phyloP scores from a whole-genome alignment of 2,113 vertebrate genomes.

The Cepphus grylle region DNA sequence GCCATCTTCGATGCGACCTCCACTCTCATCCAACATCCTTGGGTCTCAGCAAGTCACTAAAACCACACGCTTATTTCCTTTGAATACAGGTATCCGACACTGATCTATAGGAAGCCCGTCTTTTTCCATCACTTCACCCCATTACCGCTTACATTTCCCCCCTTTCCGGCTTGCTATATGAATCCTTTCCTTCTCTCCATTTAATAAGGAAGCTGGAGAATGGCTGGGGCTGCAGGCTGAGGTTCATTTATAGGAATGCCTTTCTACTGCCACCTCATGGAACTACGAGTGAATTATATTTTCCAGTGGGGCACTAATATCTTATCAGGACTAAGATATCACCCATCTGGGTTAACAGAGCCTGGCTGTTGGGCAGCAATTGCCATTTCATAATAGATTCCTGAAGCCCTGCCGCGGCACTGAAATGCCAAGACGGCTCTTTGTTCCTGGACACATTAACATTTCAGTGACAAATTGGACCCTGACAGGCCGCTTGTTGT shows the following conservation, averaged over 20 bases:
- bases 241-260: not conserved
- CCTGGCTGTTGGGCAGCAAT: not conserved
- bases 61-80: not conserved
- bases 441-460: not conserved
- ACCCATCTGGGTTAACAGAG: not conserved
- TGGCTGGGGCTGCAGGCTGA: not conserved
- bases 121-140: not conserved
- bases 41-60: not conserved
- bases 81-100: not conserved
- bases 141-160: not conserved
- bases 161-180: not conserved
- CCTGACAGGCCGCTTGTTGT: not conserved
- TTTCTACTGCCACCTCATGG: constrained; percentile 71
- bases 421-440: not conserved
- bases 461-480: not conserved
- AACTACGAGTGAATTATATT: not conserved
- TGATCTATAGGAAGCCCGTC: accelerated
- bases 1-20: not conserved
- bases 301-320: not conserved
- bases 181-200: not conserved
- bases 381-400: not conserved
- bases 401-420: not conserved
- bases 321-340: not conserved
- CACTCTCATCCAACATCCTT: not conserved
- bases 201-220: not conserved